phyloP scores from a whole-genome alignment of 2,888 invertebrate genomes.

The Trissolcus brochymenae region DNA sequence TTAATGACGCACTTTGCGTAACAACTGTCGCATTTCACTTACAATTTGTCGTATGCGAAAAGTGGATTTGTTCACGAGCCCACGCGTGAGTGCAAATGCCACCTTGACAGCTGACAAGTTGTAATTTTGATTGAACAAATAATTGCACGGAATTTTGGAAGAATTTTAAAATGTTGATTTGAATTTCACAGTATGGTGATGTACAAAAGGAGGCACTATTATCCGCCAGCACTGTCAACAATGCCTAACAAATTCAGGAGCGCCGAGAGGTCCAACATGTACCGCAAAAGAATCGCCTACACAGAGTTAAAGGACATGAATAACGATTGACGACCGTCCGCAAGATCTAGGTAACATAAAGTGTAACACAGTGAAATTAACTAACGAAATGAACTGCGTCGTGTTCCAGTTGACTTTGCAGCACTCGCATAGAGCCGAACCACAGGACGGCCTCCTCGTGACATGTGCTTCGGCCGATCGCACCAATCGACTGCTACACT shows the following conservation, averaged over 20 bases:
- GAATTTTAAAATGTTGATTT: neutral
- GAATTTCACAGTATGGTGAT: conserved; percentile 68
- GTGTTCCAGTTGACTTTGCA: conserved; percentile 11
- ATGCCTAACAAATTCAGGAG: conserved; percentile 63
- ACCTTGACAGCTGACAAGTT: neutral
- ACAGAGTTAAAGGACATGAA: conserved; percentile 74
- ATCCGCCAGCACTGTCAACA: conserved; percentile 67
- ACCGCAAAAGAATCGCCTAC: conserved; percentile 72
- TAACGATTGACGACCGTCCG: conserved; percentile 70
- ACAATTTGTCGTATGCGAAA: neutral
- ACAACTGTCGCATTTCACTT: neutral
- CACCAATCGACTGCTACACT: conserved; percentile 24
- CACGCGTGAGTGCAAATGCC: neutral
- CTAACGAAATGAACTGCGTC: conserved; percentile 7
- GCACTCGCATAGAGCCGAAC: neutral
- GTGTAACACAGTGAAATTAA: conserved; percentile 1
- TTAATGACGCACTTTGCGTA: neutral
- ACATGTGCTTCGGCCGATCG: conserved; percentile 5
- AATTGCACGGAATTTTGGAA: neutral
- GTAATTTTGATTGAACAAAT: neutral
- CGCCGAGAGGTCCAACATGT: conserved; percentile 60
- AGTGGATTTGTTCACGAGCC: too few relatives aligned
- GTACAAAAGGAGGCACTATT: conserved; percentile 72
- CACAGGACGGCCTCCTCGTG: conserved; percentile 12
- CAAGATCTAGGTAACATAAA: conserved; percentile 33